Evolutionary conservation across 2,797 vertebrate genomes (phyloP).

Genomic region (Hapalemur alaotrensis): DNA sequence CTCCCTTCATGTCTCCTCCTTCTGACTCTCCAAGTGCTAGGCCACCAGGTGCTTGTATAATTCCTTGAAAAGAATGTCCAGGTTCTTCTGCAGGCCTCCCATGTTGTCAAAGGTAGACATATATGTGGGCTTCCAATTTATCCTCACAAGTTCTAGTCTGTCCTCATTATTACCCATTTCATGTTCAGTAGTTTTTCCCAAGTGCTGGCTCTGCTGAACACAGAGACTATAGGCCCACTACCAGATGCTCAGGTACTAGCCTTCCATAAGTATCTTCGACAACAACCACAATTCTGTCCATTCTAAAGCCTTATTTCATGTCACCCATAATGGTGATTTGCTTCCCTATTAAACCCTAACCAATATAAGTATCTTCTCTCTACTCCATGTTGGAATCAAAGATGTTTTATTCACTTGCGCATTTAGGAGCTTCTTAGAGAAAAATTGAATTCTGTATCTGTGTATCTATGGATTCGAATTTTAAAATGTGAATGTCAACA

Average conservation of each 20-base stretch:
- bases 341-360: background rate
- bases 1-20: background rate
- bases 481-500: slow-evolving; percentile 22
- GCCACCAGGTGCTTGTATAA: background rate
- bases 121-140: background rate
- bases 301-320: background rate
- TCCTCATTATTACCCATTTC: background rate
- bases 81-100: background rate
- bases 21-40: background rate
- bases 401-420: background rate
- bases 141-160: slow-evolving; percentile 19
- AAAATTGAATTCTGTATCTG: background rate
- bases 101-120: background rate
- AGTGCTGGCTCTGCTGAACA: background rate
- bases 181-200: background rate
- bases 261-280: background rate
- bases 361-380: background rate
- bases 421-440: background rate
- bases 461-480: background rate
- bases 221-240: background rate
- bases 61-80: background rate
- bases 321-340: background rate
- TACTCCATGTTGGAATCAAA: background rate
- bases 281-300: background rate
- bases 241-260: background rate